Evolutionary conservation across 2,797 vertebrate species (phyloP), one percentile per base, ranked within the genome.

Genomic region (Graptemys geographica): DNA sequence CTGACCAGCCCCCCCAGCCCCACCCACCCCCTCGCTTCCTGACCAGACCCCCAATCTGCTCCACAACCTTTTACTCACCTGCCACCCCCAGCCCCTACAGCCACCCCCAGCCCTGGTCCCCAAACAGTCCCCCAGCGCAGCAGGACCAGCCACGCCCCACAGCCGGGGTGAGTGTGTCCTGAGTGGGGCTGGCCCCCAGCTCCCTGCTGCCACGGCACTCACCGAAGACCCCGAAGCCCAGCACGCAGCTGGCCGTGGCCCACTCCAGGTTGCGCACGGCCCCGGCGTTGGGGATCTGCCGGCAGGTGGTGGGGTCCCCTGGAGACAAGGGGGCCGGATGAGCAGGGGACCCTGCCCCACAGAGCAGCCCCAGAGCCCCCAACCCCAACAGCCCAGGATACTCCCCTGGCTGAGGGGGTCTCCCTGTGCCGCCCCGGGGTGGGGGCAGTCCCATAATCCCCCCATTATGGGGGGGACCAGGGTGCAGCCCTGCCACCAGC

Each of bases 191-290:
- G 33, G 62, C 8, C 19, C 25, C 16, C 49, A n/a, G 31, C 27
- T 25, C 47, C 55, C 6, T 8, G 10, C 12, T 28, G 87, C 21
- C 23, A 41, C 80, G 25, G 79, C 62, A 93, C 98, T 97, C 94
- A 99, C 99, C 99, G 1, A 99, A 99, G 81, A 99, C 98, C 84
- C 56, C 98, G 96, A 99, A 99, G 78, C 98, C 96, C 94, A 99
- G 98, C 47, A 99, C 98, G 87, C 99, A 99, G 82, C 98, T 99
- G 83, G 97, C 98, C 0, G 98, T 97, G 86, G 98, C 98, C 99
- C 99, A 99, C 8, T 99, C 98, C 97, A 98, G 49, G 84, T 99
- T 99, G 56, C 99, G 98, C 81, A 99, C 96, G 0, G 83, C 79
- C 13, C 99, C 99, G 4, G 98, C 98, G 72, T 90, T 99, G 65